Conservation (phyloP, 2,797 vertebrate genomes). For the Phoxinus dragarum region DNA sequence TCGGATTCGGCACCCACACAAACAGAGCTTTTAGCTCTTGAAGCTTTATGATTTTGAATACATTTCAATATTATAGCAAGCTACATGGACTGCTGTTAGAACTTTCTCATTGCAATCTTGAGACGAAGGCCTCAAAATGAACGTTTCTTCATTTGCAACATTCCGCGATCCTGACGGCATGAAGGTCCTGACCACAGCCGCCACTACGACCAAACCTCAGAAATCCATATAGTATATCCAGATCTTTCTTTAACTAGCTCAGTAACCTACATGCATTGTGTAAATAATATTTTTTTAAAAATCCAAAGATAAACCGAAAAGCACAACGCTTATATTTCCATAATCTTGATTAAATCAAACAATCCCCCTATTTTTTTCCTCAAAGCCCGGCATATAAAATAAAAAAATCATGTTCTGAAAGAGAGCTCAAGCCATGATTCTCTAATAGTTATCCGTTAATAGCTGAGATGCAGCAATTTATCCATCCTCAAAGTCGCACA, state of each 20-base stretch:
- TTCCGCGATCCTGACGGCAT: constrained; percentile 25
- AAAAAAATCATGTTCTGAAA: constrained; percentile 79
- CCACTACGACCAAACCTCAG: constrained; percentile 19
- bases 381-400: constrained; percentile 78
- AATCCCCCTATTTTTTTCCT: constrained; percentile 66
- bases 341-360: constrained; percentile 83
- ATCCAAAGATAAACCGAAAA: constrained; percentile 49
- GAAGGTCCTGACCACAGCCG: constrained; percentile 20
- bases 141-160: constrained; percentile 48
- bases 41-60: neutral
- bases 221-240: constrained; percentile 5
- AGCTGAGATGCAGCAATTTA: constrained; percentile 95
- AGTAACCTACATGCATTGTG: neutral
- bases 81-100: neutral
- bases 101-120: neutral
- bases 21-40: neutral
- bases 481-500: constrained; percentile 93
- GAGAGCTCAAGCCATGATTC: constrained; percentile 76
- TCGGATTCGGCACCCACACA: constrained; percentile 23
- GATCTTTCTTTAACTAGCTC: constrained; percentile 15
- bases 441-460: constrained; percentile 92
- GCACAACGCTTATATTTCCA: constrained; percentile 68
- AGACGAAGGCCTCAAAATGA: constrained; percentile 46
- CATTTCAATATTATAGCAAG: neutral
- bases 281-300: neutral